Evolutionary conservation across 2,113 vertebrate genomes (phyloP), one percentile per base, ranked within the genome.

Genomic region (Tamias sibiricus): DNA sequence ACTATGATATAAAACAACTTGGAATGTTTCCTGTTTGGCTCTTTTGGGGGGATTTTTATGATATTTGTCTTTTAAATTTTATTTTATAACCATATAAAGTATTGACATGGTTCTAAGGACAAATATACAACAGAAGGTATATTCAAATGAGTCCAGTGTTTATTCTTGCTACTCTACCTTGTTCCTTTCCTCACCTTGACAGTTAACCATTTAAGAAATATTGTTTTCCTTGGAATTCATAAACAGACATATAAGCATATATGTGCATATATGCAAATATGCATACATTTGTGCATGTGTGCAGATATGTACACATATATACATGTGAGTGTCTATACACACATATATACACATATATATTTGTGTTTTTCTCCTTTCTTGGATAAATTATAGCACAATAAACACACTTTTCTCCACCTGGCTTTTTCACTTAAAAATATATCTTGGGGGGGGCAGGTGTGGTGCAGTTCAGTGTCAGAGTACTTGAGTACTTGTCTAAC

Each of bases 51-150:
- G 90, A 69, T 68, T 95, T 71, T 72, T 44, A 82, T 59, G 22
- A 8, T 28, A n/a, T 72, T 59, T 64, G 30, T 75, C 52, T 74
- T 74, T 93, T 22, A 22, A 84, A 76, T 75, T 82, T 72, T 72
- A 72, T 47, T 82, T 87, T 66, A 84, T 59, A 57, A 90, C 49
- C n/a, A n/a, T 35, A 11, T 90, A 90, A 86, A 92, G 86, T 74
- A 81, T 2, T 66, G 42, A 66, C 66, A 68, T 47, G 44, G 13
- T 44, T 81, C 68, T n/a, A 68, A 75, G 81, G 75, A 54, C 17
- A 49, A 68, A 35, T 68, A 20, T 62, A 62, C 64, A 82, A 88
- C 64, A 28, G 35, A 20, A 79, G 28, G 30, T 72, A 1, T 74
- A 80, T 74, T 62, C 52, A 57, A 57, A 59, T 62, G 40, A 83